Conservation (phyloP, 1,140 invertebrate genomes). For the Orussus abietinus region DNA sequence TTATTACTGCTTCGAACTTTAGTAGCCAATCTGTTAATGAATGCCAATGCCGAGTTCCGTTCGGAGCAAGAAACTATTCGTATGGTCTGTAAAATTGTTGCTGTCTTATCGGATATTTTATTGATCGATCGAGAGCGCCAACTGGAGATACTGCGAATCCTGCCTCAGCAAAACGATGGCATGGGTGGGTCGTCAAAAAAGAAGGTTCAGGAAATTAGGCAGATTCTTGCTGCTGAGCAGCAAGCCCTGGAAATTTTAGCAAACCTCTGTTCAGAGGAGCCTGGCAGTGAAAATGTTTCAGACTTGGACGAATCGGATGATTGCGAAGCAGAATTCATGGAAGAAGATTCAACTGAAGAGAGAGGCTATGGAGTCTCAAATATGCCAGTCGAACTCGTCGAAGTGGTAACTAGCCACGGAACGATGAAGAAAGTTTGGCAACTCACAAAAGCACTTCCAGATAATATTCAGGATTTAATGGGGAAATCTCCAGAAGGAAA, state of each 20-base stretch:
- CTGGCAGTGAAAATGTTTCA: conserved; percentile 50
- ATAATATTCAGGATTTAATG: conserved; percentile 54
- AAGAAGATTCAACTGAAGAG: conserved; percentile 42
- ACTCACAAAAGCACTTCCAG: conserved; percentile 50
- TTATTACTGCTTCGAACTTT: conserved; percentile 56
- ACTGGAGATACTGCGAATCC: conserved; percentile 23
- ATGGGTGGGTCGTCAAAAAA: conserved; percentile 32
- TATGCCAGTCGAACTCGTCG: conserved; percentile 49
- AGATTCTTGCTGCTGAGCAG: conserved; percentile 61
- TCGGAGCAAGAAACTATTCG: conserved; percentile 36
- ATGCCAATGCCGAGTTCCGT: conserved; percentile 44
- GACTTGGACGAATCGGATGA: conserved; percentile 53
- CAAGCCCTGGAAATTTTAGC: conserved; percentile 66
- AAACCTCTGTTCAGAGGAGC: conserved; percentile 68
- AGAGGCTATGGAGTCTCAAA: conserved; percentile 37
- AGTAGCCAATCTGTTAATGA: conserved; percentile 55
- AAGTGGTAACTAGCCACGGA: conserved; percentile 54
- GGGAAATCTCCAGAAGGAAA: conserved; percentile 50
- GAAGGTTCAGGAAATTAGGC: conserved; percentile 49
- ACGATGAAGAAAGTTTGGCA: conserved; percentile 58
- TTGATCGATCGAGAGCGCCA: conserved; percentile 35
- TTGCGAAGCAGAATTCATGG: conserved; percentile 40
- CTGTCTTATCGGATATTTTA: conserved; percentile 50
- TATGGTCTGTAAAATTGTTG: conserved; percentile 41
- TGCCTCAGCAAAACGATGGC: conserved; percentile 32